These are phyloP conservation scores for Pseudomyrmex dendroicus DNA, from an alignment of 1,140 invertebrate species.

Conservation along the genomic window DNA sequence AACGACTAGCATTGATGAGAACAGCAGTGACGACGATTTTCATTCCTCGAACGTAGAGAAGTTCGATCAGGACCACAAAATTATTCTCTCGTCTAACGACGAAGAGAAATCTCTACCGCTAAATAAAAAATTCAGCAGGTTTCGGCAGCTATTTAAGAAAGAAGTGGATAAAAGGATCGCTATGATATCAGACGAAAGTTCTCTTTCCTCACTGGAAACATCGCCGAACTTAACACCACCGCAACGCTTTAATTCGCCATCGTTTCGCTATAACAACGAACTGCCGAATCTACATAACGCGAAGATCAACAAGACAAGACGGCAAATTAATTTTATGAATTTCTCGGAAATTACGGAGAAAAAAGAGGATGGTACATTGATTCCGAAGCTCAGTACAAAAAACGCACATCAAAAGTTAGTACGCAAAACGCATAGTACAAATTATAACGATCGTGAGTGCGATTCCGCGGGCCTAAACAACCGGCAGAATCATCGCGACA, in stretches of 20 bases:
- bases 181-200: slow-evolving; percentile 32
- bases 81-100: slow-evolving; percentile 64
- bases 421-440: slow-evolving; percentile 77
- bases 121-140: slow-evolving; percentile 79
- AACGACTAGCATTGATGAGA: slow-evolving; percentile 43
- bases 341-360: slow-evolving; percentile 7
- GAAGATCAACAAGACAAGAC: slow-evolving; percentile 54
- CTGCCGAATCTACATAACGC: slow-evolving; percentile 55
- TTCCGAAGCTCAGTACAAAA: slow-evolving; percentile 70
- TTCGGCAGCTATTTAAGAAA: slow-evolving; percentile 80
- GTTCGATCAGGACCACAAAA: slow-evolving; percentile 46
- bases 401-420: slow-evolving; percentile 71
- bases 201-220: not conserved
- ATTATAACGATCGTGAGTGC: slow-evolving; percentile 63
- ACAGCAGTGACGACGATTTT: slow-evolving; percentile 45
- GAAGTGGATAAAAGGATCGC: slow-evolving; percentile 74
- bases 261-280: slow-evolving; percentile 45
- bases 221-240: slow-evolving; percentile 7
- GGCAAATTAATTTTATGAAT: slow-evolving; percentile 66
- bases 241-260: slow-evolving; percentile 46
- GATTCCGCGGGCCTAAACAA: slow-evolving; percentile 36
- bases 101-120: slow-evolving; percentile 76
- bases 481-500: slow-evolving; percentile 40
- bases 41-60: slow-evolving; percentile 14
- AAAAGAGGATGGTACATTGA: slow-evolving; percentile 31